phyloP scores from a whole-genome alignment of 2,888 invertebrate species.

The Calameuta idolon region DNA sequence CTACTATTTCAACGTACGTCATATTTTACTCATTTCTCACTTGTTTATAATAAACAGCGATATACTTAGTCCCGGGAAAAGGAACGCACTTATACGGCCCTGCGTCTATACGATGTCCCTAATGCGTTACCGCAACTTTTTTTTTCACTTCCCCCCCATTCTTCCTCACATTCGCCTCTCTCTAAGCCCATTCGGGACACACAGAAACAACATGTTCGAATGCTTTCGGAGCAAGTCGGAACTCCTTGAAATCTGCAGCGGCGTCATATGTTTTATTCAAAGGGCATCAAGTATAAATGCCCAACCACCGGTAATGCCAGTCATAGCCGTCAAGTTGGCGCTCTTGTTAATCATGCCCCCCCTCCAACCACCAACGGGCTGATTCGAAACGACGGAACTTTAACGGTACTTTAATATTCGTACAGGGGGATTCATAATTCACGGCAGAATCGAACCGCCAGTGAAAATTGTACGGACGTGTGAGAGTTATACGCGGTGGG shows the following conservation, averaged over 20 bases:
- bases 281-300: not conserved
- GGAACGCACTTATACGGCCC: not conserved
- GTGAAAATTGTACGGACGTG: not conserved
- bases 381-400: constrained; percentile 40
- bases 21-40: not conserved
- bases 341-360: not conserved
- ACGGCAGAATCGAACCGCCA: not conserved
- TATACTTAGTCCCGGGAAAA: not conserved
- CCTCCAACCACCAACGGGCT: no score
- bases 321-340: not conserved
- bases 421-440: not conserved
- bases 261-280: not conserved
- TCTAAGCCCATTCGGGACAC: not conserved
- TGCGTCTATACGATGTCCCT: not conserved
- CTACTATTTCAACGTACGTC: not conserved
- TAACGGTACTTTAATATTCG: constrained; percentile 41
- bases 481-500: not conserved
- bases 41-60: not conserved
- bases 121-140: not conserved
- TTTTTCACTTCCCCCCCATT: no score
- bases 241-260: not conserved
- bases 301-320: not conserved
- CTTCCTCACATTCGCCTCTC: not conserved
- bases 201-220: not conserved
- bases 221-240: not conserved